phyloP scores from a whole-genome alignment of 2,888 invertebrate genomes.

The Watsonalla binaria region DNA sequence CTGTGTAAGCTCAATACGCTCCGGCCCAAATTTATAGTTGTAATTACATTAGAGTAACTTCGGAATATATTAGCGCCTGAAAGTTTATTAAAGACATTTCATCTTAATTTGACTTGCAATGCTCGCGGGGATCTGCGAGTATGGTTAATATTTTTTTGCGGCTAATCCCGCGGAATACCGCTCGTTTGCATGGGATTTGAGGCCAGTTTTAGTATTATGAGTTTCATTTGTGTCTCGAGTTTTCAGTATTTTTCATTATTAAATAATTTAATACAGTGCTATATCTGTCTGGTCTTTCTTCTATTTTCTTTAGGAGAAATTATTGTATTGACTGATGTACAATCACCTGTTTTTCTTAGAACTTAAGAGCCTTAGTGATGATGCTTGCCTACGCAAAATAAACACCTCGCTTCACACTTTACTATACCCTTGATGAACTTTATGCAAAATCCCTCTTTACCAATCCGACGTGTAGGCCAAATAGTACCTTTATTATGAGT shows the following conservation, averaged over 20 bases:
- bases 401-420: no score
- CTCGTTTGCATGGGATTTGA: conserved; percentile 1
- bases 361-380: no score
- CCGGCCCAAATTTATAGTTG: conserved; percentile 5
- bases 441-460: no score
- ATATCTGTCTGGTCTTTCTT: no score
- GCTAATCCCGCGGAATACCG: not conserved
- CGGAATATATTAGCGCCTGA: conserved; percentile 3
- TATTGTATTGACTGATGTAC: no score
- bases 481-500: no score
- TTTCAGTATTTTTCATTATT: not conserved
- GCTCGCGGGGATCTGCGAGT: not conserved
- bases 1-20: conserved; percentile 2
- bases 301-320: no score
- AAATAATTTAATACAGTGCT: not conserved
- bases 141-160: not conserved
- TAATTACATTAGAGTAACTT: conserved; percentile 5
- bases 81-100: conserved; percentile 4
- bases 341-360: no score
- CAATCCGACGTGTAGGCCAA: no score
- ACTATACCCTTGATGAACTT: no score
- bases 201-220: not conserved
- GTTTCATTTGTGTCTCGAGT: not conserved
- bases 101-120: conserved; percentile 3
- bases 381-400: no score